Evolutionary conservation across 2,888 invertebrate genomes (phyloP).

Genomic region (Amiota mariae): DNA sequence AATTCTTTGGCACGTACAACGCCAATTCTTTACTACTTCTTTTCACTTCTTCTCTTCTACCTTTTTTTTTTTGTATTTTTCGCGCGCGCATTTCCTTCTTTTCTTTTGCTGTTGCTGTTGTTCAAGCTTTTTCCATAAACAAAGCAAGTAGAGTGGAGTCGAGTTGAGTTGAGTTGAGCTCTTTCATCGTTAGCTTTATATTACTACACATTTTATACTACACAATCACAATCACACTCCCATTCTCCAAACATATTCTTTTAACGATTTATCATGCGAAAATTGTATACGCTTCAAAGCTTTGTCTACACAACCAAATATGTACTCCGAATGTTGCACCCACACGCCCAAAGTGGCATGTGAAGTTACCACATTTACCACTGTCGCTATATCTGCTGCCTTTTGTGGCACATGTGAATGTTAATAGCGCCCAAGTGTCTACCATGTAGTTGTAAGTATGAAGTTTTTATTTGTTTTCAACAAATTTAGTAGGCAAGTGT

Average conservation of each 20-base stretch:
- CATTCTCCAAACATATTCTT: slow-evolving; percentile 60
- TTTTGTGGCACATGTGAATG: slow-evolving; percentile 30
- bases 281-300: slow-evolving; percentile 51
- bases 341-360: neutral
- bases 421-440: slow-evolving; percentile 30
- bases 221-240: slow-evolving; percentile 36
- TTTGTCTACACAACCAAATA: slow-evolving; percentile 54
- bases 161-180: slow-evolving; percentile 1
- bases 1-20: slow-evolving; percentile 71
- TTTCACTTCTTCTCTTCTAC: slow-evolving; percentile 26
- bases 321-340: neutral
- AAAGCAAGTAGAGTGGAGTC: slow-evolving; percentile 43
- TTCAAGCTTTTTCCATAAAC: slow-evolving; percentile 60
- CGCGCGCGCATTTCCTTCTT: slow-evolving; percentile 29
- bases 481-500: too few relatives aligned
- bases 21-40: slow-evolving; percentile 56
- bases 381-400: neutral
- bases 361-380: too few relatives aligned
- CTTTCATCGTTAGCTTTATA: neutral
- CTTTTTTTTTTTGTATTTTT: slow-evolving; percentile 42
- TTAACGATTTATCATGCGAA: slow-evolving; percentile 70
- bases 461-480: neutral
- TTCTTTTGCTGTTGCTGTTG: slow-evolving; percentile 10
- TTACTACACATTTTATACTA: neutral
- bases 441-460: neutral